Percentiles rank a stretch among this genome's conserved stretches.
Evolutionary conservation across 2,888 invertebrate species (phyloP).

Genomic region (Fabriciana adippe): DNA sequence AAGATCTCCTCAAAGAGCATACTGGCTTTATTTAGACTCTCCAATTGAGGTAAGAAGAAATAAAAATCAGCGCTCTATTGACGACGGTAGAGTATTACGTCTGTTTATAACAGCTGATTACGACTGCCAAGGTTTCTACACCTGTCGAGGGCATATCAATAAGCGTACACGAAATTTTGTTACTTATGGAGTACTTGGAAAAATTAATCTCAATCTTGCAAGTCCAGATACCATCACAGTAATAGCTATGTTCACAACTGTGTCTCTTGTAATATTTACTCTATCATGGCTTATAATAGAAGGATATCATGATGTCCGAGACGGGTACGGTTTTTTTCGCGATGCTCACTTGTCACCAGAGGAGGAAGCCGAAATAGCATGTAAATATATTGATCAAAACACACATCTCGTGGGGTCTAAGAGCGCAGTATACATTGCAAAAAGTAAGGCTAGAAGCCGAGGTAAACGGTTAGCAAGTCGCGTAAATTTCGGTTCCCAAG

Average conservation of each 20-base stretch:
- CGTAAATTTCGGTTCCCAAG: conserved; percentile 58
- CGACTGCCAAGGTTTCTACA: conserved; percentile 69
- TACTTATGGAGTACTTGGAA: conserved; percentile 71
- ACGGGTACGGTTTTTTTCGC: conserved; percentile 71
- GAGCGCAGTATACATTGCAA: conserved; percentile 58
- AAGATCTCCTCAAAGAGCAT: conserved; percentile 53
- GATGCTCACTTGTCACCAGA: conserved; percentile 65
- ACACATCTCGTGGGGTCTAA: conserved; percentile 54
- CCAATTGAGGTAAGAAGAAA: conserved; percentile 47
- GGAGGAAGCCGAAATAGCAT: conserved; percentile 68
- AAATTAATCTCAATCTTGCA: conserved; percentile 54
- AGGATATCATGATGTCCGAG: conserved; percentile 64
- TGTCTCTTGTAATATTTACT: conserved; percentile 59
- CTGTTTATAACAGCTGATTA: conserved; percentile 59
- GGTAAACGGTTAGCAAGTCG: conserved; percentile 53
- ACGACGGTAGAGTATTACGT: conserved; percentile 65
- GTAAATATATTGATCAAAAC: conserved; percentile 66
- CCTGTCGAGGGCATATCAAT: conserved; percentile 63
- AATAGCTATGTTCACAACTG: conserved; percentile 61
- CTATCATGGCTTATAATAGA: conserved; percentile 65
- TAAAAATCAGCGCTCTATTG: conserved; percentile 54
- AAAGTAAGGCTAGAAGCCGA: conserved; percentile 59
- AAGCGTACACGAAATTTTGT: conserved; percentile 63
- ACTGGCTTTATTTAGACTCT: conserved; percentile 67
- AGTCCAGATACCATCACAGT: conserved; percentile 62